Base-by-base conservation (phyloP, 2,888 invertebrate species). In the Plemyria rubiginata region DNA sequence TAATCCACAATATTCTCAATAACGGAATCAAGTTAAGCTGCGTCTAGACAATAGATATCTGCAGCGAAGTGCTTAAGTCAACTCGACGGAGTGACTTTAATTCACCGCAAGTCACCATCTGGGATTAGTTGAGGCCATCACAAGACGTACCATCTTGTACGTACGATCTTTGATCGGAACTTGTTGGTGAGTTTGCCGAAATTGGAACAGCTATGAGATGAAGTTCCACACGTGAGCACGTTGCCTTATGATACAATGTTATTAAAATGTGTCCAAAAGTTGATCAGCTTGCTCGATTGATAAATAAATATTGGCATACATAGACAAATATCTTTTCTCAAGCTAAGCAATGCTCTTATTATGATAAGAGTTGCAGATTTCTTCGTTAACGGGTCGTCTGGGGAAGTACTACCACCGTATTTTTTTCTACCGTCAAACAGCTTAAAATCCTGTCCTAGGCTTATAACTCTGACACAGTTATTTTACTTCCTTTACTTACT, bases 41-140 rank as follows among this genome's bases (percentile, higher is more conserved):
- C 46, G 67, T 70, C 71, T 74, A 78, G 72, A 78, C 74, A 77
- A 79, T 77, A 76, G 73, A 69, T 77, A 76, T 73, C 71, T 72
- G 66, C 56, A 60, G 51, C 66, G 63, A 65, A 73, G 74, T 71
- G 69, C 74, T 74, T 70, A 61, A 82, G 77, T 78, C 78, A 74
- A 79, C 78, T 79, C 76, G 73, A 77, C 81, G 77, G 81, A 83
- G 79, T 82, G 84, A 85, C 83, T 83, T 83, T 85, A 85, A 87
- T 87, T 86, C 82, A 83, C 81, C 75, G 80, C 70, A 71, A 76
- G 71, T 78, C 81, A 77, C 82, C 86, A 87, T 85, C 87, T 86
- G 87, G 85, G 86, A 85, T 84, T 86, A 84, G 82, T 86, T 81
- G 83, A 79, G 71, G 73, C 82, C 83, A 85, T 85, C 85, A 85